Evolutionary conservation across 1,140 invertebrate genomes (phyloP).

Genomic region (Pseudobourletiella spinata): DNA sequence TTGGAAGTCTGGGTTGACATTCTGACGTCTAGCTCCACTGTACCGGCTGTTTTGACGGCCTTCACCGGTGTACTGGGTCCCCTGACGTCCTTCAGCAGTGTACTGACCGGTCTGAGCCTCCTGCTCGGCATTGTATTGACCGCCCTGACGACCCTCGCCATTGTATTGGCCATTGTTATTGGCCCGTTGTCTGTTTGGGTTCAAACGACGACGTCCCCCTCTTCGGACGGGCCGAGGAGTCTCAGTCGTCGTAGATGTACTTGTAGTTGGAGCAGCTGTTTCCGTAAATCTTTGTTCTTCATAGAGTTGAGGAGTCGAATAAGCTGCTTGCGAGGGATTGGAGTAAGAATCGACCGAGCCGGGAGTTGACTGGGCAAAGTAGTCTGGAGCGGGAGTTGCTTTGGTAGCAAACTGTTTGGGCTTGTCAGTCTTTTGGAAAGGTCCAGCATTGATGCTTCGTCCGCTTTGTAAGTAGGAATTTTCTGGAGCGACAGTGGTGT

Average conservation of each 20-base stretch:
- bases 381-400: neutral
- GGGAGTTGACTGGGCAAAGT: neutral
- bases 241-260: neutral
- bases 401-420: neutral
- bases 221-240: constrained; percentile 3
- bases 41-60: too few relatives aligned
- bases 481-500: neutral
- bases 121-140: too few relatives aligned
- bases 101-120: too few relatives aligned
- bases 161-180: neutral
- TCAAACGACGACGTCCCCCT: constrained; percentile 10
- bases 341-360: neutral
- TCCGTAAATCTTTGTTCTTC: neutral
- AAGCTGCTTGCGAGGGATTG: neutral
- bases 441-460: neutral
- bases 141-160: too few relatives aligned
- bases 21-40: neutral
- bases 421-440: constrained; percentile 16
- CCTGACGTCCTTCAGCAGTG: too few relatives aligned
- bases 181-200: constrained; percentile 13
- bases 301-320: neutral
- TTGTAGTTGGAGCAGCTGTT: neutral
- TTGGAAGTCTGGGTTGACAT: constrained; percentile 25
- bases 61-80: too few relatives aligned
- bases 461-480: constrained; percentile 9